Evolutionary conservation across 1,140 invertebrate species (phyloP), one percentile per base, ranked within the genome.

Genomic region (Portunus trituberculatus): DNA sequence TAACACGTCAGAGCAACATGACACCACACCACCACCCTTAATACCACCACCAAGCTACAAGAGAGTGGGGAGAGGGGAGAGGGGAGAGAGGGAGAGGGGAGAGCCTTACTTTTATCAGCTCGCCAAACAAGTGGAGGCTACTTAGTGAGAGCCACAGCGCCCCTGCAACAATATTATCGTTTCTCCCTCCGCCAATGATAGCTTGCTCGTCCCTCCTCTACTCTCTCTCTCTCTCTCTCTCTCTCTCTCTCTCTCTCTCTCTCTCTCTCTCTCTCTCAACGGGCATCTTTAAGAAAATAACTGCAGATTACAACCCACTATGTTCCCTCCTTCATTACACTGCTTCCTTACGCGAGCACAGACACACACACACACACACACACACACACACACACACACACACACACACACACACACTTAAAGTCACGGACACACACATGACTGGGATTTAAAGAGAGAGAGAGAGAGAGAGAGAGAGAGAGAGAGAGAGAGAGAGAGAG

Each of bases 251-350:
- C 52, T 59, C 52, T 86, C 84, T 86, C 84, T 86, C 84, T 86
- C 16, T 87, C 84, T 87, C 84, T 87, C 84, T 87, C 84, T 87
- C 84, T 87, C 84, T 87, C 84, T 87, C 84, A 32, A 16, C 39
- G 14, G 29, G 29, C 39, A 39, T 39, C 29, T 31, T 8, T 31
- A 8, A n/a, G 29, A 28, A 83, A 83, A 31, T n/a, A 83, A 83
- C 82, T 28, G 82, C n/a, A 28, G 82, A 83, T n/a, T 31, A n/a
- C n/a, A n/a, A 28, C 29, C 82, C 82, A 31, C 82, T 83, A n/a
- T 83, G n/a, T 83, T 83, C 39, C 39, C 39, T 39, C 39, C 39
- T 39, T 39, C 39, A 39, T 39, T 39, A 39, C 39, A 39, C 6
- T 39, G 39, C 39, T 39, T 39, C 1, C 39, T 39, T 39, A 39